Base-by-base conservation (phyloP, 2,888 invertebrate species). In the Drosophila eohydei region DNA sequence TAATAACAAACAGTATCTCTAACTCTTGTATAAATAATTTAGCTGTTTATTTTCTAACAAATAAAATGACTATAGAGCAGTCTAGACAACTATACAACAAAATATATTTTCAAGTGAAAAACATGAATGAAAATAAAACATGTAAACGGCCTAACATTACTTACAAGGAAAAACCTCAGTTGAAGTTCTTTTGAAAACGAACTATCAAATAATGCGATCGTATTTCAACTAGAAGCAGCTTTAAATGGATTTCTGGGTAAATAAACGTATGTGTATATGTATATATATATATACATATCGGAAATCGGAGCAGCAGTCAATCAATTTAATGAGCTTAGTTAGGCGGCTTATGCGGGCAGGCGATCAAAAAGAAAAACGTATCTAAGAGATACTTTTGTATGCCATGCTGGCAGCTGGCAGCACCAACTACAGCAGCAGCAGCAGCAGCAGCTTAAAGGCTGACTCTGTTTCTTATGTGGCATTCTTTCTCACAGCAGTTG, bases 241-340 rank as follows among this genome's bases (percentile, higher is more conserved):
- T 30, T 1, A 38, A 65, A 28, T 51, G 66, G 38, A 56, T n/a
- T 67, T 67, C 40, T 67, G 26, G 51, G 50, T 58, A 71, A 76
- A 51, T 44, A 48, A 8, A 26, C 44, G 16, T 51, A 12, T 41
- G 30, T 26, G 34, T 26, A 14, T 36, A n/a, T 30, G 8, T 11
- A 30, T 16, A 1, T n/a, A 30, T 32, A 2, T 51, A 16, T 14
- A 21, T 38, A 56, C 46, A 34, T 58, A 79, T 75, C 66, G 60
- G 64, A 59, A 74, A 79, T 69, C 77, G 57, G 63, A 60, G 57
- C 60, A 43, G 65, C 73, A 68, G 69, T 79, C 79, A 79, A 79
- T 79, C 79, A 79, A 77, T 71, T 73, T 79, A 79, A 79, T 80
- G 80, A 79, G 73, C 70, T 46, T 65, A 58, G 48, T 46, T 55